Evolutionary conservation across 2,797 vertebrate species (phyloP).

Genomic region (Siniperca obscura): DNA sequence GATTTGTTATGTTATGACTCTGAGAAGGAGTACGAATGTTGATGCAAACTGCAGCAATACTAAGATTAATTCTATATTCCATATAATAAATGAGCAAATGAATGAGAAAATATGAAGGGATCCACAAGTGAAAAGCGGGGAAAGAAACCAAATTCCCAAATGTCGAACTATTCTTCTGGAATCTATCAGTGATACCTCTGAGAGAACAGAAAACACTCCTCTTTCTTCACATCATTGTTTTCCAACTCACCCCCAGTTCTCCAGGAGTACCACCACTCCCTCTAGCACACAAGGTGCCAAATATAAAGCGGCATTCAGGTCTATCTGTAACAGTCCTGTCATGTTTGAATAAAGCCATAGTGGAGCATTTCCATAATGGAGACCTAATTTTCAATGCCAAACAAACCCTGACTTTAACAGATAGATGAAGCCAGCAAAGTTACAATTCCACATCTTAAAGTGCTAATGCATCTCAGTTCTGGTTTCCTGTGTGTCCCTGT

Average conservation of each 20-base stretch:
- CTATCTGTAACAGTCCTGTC: neutral
- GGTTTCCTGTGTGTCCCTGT: neutral
- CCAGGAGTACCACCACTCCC: neutral
- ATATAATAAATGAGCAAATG: neutral
- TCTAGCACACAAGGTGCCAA: neutral
- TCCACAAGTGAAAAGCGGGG: neutral
- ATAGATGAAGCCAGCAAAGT: neutral
- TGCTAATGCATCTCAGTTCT: neutral
- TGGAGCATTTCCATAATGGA: neutral
- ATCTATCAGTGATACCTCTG: neutral
- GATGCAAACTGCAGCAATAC: no score
- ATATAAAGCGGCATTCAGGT: neutral
- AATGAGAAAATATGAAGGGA: neutral
- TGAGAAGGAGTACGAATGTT: no score
- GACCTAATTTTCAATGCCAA: neutral
- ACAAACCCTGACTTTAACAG: neutral
- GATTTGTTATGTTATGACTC: no score
- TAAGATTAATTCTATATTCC: neutral
- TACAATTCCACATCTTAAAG: neutral
- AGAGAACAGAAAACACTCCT: neutral
- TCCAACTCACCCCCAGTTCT: neutral
- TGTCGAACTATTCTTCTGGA: neutral
- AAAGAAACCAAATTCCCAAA: constrained; percentile 7
- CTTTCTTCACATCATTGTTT: neutral
- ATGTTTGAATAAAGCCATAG: neutral